Base-by-base conservation (phyloP, 53 echinoderm and acorn worm species). In the Luidia sarsii region DNA sequence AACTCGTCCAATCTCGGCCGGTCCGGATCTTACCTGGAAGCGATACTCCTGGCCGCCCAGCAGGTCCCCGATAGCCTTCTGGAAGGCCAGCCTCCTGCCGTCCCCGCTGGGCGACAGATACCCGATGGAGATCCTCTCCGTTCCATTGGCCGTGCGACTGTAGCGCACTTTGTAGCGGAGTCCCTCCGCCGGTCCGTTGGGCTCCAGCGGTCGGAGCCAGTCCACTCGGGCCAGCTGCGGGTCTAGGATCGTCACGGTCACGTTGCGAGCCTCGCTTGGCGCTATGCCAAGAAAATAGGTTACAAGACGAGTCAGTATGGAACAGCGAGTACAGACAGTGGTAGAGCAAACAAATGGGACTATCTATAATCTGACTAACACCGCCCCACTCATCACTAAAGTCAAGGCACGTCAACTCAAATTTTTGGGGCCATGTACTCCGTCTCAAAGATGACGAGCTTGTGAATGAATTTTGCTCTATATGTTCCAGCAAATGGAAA, bases 141-240 rank as follows among this genome's bases (percentile, higher is more conserved):
- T 65, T 16, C 65, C 65, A 65, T 65, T 39, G 16, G 39, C 35
- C 65, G n/a, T 16, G 65, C 21, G 37, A 18, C 20, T 39, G 41
- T 79, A 79, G 28, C 56, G 46, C 16, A 93, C 67, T 15, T 80
- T 64, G 62, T 87, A 95, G 27, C 46, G 59, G 3, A 95, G 79
- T 1, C 52, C 57, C 36, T 84, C 37, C 33, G 70, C 35, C 1
- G 90, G 88, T 18, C 96, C 96, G 48, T 90, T 92, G 27, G 85
- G 68, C 48, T 85, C 74, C 2, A 50, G 55, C 15, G 96, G 96
- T 53, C 48, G 79, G 20, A 67, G 49, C 96, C 96, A 95, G 2
- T 70, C 57, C 11, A 93, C 80, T 13, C 31, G 27, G 36, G 73
- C 87, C 4, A 68, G 29, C 41, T 35, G 31, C 1, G 89, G 74